Conservation (phyloP, 1,140 invertebrate genomes). For the Brachionus plicatilis region DNA sequence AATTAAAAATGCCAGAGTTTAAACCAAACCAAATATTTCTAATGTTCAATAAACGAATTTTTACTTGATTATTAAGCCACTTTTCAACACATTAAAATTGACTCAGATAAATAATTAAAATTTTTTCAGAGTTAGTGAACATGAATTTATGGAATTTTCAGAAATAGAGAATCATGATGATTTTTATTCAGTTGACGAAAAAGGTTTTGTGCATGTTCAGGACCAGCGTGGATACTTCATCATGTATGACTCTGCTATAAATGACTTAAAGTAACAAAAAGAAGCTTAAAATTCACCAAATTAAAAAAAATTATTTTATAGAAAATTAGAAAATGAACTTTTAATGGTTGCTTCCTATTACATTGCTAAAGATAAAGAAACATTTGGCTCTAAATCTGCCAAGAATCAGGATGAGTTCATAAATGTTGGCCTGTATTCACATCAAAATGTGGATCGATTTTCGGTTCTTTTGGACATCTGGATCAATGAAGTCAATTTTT, state of each 20-base stretch:
- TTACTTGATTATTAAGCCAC: too few species aligned
- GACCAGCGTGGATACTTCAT: slow-evolving; percentile 54
- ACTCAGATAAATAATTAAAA: too few species aligned
- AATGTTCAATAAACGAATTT: too few species aligned
- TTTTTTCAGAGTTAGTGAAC: slow-evolving; percentile 49
- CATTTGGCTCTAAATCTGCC: background rate
- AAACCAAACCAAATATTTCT: too few species aligned
- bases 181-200: slow-evolving; percentile 52
- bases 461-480: slow-evolving; percentile 54
- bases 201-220: slow-evolving; percentile 50
- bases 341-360: slow-evolving; percentile 52
- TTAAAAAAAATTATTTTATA: slow-evolving; percentile 17
- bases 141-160: slow-evolving; percentile 53
- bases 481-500: slow-evolving; percentile 52
- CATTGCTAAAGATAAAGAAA: slow-evolving; percentile 52
- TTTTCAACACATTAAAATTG: too few species aligned
- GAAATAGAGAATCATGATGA: slow-evolving; percentile 57
- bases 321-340: slow-evolving; percentile 49
- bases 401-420: background rate
- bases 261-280: slow-evolving; percentile 50
- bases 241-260: slow-evolving; percentile 52
- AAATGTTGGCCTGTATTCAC: slow-evolving; percentile 46
- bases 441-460: slow-evolving; percentile 54
- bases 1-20: too few species aligned
- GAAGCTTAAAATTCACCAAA: background rate